phyloP scores from a whole-genome alignment of 2,888 invertebrate genomes.

The Pachycephus smyrnensis region DNA sequence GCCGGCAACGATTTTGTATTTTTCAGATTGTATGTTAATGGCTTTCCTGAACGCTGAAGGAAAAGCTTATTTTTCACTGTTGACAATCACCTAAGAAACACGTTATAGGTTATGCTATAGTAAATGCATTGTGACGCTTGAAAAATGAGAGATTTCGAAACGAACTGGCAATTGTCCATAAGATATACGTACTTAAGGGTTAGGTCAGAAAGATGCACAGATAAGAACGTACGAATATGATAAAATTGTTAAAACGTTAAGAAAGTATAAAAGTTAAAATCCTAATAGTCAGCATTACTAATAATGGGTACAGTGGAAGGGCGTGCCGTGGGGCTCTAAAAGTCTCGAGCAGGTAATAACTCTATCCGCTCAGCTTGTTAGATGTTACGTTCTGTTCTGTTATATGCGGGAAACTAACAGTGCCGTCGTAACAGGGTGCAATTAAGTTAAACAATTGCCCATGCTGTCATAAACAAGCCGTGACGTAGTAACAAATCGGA shows the following conservation, averaged over 20 bases:
- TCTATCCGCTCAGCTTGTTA: conserved; percentile 48
- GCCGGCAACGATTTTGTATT: not conserved
- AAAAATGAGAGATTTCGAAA: not conserved
- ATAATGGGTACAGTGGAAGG: conserved; percentile 61
- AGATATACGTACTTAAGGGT: not conserved
- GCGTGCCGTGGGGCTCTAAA: conserved; percentile 60
- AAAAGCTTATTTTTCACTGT: not conserved
- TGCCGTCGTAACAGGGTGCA: conserved; percentile 58
- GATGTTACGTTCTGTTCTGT: conserved; percentile 38
- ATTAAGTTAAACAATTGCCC: conserved; percentile 64
- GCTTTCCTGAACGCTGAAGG: not conserved
- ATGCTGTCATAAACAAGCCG: conserved; percentile 53
- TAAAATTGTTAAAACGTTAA: not conserved
- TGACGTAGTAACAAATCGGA: not conserved
- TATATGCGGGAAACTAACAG: conserved; percentile 52
- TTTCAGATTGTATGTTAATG: not conserved
- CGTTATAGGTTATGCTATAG: too few relatives aligned
- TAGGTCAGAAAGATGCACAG: not conserved
- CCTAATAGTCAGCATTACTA: conserved; percentile 58
- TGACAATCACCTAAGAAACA: not conserved
- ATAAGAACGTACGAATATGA: not conserved
- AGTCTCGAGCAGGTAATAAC: conserved; percentile 62
- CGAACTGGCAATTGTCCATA: not conserved
- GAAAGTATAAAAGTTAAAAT: conserved; percentile 37
- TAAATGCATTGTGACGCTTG: not conserved